phyloP scores from a whole-genome alignment of 92 coral and sea anemone genomes.

The Epizoanthus scotinus region DNA sequence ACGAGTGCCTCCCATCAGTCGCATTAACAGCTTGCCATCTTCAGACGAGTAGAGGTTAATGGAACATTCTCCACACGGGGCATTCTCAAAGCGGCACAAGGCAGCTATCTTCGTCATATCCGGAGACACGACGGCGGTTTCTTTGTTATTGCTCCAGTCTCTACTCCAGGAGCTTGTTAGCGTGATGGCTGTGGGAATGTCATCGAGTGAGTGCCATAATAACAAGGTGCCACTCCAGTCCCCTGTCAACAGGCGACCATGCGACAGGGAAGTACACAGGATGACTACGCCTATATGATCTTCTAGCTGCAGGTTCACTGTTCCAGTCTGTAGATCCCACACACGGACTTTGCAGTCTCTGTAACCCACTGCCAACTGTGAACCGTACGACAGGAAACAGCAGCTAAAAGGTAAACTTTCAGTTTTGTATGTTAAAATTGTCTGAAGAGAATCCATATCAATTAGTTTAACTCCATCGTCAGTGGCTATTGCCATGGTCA shows the following conservation, averaged over 20 bases:
- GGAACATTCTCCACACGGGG: not conserved
- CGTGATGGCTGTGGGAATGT: not conserved
- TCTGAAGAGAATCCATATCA: conserved; percentile 10
- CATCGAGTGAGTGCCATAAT: conserved; percentile 18
- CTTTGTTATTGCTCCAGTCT: conserved; percentile 19
- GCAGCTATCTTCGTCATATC: conserved; percentile 27
- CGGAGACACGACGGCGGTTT: conserved; percentile 24
- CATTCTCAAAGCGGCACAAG: not conserved
- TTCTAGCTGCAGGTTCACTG: not conserved
- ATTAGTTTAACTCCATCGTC: conserved; percentile 8
- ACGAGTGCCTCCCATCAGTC: conserved; percentile 1
- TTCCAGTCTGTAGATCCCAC: conserved; percentile 24
- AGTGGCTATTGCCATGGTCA: conserved; percentile 2
- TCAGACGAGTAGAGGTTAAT: conserved; percentile 24
- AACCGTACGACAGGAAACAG: conserved; percentile 19
- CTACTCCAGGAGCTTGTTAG: conserved; percentile 15
- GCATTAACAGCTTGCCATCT: conserved; percentile 24
- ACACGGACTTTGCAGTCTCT: conserved; percentile 16
- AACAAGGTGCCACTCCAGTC: conserved; percentile 26
- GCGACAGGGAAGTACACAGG: conserved; percentile 2
- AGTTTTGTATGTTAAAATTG: not conserved
- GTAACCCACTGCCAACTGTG: conserved; percentile 37
- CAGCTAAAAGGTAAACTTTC: not conserved
- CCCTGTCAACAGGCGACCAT: conserved; percentile 15
- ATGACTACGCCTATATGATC: not conserved